Conservation (phyloP, 1,140 invertebrate species). For the Steinernema feltiae region DNA sequence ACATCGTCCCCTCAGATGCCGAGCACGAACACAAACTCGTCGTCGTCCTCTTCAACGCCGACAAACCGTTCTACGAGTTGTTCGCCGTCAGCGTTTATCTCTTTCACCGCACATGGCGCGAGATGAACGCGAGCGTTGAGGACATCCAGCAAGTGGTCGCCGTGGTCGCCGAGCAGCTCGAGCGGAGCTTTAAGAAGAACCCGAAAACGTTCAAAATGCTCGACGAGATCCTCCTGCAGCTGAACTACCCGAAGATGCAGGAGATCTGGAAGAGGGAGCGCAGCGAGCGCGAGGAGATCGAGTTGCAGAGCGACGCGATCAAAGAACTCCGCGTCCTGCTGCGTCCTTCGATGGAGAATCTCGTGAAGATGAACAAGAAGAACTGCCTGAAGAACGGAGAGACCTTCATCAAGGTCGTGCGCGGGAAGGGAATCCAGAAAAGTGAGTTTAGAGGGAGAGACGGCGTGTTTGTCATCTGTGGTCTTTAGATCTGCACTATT, state of each 20-base stretch:
- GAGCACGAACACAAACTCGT: constrained; percentile 20
- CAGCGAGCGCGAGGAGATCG: constrained; percentile 40
- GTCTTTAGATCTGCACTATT: background rate
- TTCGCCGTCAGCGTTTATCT: constrained; percentile 38
- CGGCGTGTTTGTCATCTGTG: background rate
- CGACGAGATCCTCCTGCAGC: constrained; percentile 35
- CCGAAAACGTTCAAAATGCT: constrained; percentile 33
- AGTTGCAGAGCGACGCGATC: constrained; percentile 39
- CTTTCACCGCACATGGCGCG: constrained; percentile 46
- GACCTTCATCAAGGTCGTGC: constrained; percentile 32
- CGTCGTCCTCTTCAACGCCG: constrained; percentile 39
- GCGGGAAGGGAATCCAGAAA: constrained; percentile 26
- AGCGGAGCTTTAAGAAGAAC: constrained; percentile 25
- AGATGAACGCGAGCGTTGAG: constrained; percentile 47
- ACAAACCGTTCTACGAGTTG: constrained; percentile 39
- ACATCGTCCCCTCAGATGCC: constrained; percentile 23
- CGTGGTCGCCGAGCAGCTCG: constrained; percentile 44
- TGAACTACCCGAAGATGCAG: constrained; percentile 47
- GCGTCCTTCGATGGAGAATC: constrained; percentile 37
- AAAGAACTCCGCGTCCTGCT: constrained; percentile 40
- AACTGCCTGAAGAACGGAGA: constrained; percentile 41
- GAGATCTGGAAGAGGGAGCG: constrained; percentile 45
- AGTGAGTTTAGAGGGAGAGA: constrained; percentile 1
- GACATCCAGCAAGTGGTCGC: constrained; percentile 40
- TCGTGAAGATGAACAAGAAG: constrained; percentile 35